Conservation (phyloP, 2,797 vertebrate genomes). For the Phalloptychus januarius region DNA sequence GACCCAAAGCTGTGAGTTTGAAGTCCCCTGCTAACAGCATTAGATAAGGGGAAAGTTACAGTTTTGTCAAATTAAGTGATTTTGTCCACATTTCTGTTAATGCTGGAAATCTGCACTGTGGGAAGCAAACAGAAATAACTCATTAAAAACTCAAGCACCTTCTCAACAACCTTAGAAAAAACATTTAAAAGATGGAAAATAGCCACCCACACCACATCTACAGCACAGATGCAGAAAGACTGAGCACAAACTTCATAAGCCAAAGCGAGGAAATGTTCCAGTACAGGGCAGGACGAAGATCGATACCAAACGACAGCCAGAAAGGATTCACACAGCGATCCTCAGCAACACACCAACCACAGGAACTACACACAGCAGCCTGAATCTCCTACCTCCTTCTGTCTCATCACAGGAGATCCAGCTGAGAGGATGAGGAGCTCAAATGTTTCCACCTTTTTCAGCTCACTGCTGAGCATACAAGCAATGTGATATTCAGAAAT, state of each 20-base stretch:
- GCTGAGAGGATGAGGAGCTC: slow-evolving; percentile 58
- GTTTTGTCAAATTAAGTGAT: not conserved
- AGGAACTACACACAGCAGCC: slow-evolving; percentile 41
- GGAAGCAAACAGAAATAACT: slow-evolving; percentile 24
- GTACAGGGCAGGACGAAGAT: slow-evolving; percentile 54
- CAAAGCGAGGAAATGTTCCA: slow-evolving; percentile 52
- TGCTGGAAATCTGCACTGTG: slow-evolving; percentile 14
- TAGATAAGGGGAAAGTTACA: not conserved
- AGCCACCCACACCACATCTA: slow-evolving; percentile 43
- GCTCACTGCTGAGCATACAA: slow-evolving; percentile 3
- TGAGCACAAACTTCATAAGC: slow-evolving; percentile 59
- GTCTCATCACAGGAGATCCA: slow-evolving; percentile 68
- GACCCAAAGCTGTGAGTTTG: not conserved
- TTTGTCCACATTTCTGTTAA: slow-evolving; percentile 37
- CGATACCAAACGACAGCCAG: slow-evolving; percentile 47
- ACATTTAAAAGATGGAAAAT: slow-evolving; percentile 49
- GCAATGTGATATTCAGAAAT: slow-evolving; percentile 1
- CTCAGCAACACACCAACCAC: slow-evolving; percentile 51
- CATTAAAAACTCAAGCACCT: slow-evolving; percentile 44
- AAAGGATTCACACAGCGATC: slow-evolving; percentile 61
- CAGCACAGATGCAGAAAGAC: slow-evolving; percentile 63
- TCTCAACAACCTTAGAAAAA: slow-evolving; percentile 46
- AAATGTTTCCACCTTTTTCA: slow-evolving; percentile 45
- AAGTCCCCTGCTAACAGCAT: not conserved
- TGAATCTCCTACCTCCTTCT: slow-evolving; percentile 76